A percentile compares a stretch with the other conserved stretches of the same genome.
Evolutionary conservation across 2,797 vertebrate species (phyloP).

Genomic region (Tokudaia tokunoshimensis): DNA sequence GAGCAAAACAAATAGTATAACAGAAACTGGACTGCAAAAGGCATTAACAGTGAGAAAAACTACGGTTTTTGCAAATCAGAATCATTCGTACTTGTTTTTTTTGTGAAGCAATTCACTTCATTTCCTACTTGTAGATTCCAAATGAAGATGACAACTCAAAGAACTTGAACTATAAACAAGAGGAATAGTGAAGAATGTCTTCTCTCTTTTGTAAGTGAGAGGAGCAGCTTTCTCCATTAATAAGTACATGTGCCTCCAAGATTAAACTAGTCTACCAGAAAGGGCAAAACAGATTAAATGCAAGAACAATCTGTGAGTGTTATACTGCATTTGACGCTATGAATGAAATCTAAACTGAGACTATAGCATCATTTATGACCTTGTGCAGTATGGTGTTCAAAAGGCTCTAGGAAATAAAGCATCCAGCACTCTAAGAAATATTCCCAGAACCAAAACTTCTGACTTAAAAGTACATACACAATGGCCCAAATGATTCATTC

Average conservation of each 20-base stretch:
- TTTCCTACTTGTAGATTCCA: background rate
- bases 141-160: background rate
- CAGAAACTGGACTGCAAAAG: slow-evolving; percentile 42
- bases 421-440: background rate
- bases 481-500: background rate
- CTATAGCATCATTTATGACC: background rate
- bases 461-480: background rate
- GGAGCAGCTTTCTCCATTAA: background rate
- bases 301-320: background rate
- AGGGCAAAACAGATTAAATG: background rate
- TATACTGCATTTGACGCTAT: background rate
- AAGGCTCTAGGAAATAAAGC: background rate
- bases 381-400: background rate
- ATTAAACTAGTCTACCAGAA: background rate
- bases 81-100: slow-evolving; percentile 1
- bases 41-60: background rate
- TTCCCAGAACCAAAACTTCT: background rate
- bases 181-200: background rate
- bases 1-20: slow-evolving; percentile 60
- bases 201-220: background rate
- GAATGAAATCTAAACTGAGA: background rate
- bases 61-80: slow-evolving; percentile 46
- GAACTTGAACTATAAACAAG: background rate
- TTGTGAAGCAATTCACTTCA: slow-evolving; percentile 13
- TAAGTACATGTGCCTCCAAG: background rate